Evolutionary conservation across 2,797 vertebrate species (phyloP).

Genomic region (Phaenicophaeus curvirostris): DNA sequence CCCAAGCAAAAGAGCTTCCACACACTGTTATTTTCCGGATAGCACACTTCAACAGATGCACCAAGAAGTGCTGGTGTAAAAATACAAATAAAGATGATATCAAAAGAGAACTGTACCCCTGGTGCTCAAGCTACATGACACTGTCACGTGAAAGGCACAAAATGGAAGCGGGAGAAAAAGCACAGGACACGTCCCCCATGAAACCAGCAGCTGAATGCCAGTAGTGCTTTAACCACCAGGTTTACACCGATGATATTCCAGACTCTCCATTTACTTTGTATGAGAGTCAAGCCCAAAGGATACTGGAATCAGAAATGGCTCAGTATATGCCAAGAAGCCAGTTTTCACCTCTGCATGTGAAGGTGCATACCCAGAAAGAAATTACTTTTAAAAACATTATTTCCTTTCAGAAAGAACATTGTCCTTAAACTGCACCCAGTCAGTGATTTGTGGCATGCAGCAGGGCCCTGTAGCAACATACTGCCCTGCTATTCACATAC

Average conservation of each 20-base stretch:
- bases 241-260: neutral
- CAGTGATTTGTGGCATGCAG: neutral
- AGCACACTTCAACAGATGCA: neutral
- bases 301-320: neutral
- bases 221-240: neutral
- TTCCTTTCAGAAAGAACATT: neutral
- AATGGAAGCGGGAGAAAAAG: neutral
- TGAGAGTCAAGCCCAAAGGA: neutral
- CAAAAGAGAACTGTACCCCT: neutral
- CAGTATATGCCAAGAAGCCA: neutral
- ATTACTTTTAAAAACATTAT: accelerated
- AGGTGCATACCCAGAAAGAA: neutral
- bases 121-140: neutral
- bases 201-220: neutral
- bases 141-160: neutral
- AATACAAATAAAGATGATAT: neutral
- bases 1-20: neutral
- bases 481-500: neutral
- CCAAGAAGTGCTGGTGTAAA: neutral
- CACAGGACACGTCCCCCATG: accelerated
- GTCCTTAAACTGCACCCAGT: neutral
- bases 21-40: neutral
- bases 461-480: neutral
- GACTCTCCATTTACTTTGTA: neutral
- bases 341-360: neutral